Conservation (phyloP, 2,888 invertebrate species). For the Mesoligia furuncula region DNA sequence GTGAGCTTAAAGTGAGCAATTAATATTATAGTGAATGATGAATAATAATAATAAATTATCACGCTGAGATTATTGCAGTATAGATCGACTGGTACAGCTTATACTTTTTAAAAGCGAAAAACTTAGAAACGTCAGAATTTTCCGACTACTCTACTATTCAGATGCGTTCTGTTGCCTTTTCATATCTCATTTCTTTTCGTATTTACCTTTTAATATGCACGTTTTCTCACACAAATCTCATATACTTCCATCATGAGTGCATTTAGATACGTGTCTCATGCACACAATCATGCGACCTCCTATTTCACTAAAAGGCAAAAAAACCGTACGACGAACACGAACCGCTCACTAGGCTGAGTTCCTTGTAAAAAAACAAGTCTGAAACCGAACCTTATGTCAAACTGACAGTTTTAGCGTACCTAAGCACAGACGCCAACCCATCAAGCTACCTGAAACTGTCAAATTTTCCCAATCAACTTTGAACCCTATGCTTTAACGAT, state of each 20-base stretch:
- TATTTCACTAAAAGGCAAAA: constrained; percentile 37
- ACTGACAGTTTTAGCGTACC: constrained; percentile 16
- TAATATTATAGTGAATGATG: no score
- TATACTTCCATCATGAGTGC: neutral
- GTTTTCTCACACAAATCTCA: neutral
- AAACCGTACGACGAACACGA: constrained; percentile 10
- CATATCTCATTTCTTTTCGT: neutral
- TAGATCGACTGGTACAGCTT: neutral
- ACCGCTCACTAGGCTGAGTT: constrained; percentile 15
- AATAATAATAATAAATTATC: neutral
- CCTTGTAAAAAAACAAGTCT: constrained; percentile 13
- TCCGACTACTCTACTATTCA: no score
- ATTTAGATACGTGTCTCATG: constrained; percentile 1
- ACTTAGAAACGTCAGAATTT: neutral
- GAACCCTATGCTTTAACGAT: no score
- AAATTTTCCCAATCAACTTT: no score
- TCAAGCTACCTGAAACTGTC: no score
- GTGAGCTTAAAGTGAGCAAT: no score
- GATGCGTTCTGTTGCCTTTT: neutral
- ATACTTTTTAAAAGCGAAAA: neutral
- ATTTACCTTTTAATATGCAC: neutral
- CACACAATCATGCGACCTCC: neutral
- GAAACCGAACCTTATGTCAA: constrained; percentile 16
- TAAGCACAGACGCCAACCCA: no score
- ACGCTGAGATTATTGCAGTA: neutral